phyloP scores from a whole-genome alignment of 2,888 invertebrate species.

The Meteorus cinctellus region DNA sequence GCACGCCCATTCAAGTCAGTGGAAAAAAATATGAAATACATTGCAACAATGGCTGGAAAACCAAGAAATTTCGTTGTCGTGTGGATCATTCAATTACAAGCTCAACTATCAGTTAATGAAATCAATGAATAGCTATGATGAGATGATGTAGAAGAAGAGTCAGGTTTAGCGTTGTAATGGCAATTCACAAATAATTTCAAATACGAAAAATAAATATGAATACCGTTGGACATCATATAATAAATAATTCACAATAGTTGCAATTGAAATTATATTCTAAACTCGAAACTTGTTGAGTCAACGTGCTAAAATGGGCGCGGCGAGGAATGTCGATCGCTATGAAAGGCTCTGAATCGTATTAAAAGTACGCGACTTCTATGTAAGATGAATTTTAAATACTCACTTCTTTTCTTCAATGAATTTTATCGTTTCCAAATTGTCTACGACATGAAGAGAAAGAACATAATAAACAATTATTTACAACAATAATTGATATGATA shows the following conservation, averaged over 20 bases:
- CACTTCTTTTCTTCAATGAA: background rate
- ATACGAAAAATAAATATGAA: background rate
- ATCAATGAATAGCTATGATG: too few relatives aligned
- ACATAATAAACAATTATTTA: background rate
- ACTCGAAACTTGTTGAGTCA: constrained; percentile 65
- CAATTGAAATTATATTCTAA: constrained; percentile 50
- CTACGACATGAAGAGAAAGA: background rate
- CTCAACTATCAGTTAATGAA: too few relatives aligned
- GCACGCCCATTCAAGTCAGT: too few relatives aligned
- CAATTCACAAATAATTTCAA: too few relatives aligned
- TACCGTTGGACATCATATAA: background rate
- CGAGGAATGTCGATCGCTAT: constrained; percentile 69
- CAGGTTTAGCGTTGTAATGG: too few relatives aligned
- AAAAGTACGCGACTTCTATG: constrained; percentile 40
- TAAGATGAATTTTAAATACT: constrained; percentile 5
- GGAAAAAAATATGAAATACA: too few relatives aligned
- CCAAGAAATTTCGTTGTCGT: too few relatives aligned
- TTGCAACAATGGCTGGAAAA: too few relatives aligned
- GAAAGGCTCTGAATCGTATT: constrained; percentile 52
- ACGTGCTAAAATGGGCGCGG: constrained; percentile 69
- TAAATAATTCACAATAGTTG: background rate
- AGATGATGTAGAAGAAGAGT: too few relatives aligned
- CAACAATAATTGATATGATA: background rate
- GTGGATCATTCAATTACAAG: too few relatives aligned
- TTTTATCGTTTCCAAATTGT: background rate